These are phyloP conservation scores for Oryzias javanicus DNA, from an alignment of 2,113 vertebrate genomes.

Conservation along the genomic window DNA sequence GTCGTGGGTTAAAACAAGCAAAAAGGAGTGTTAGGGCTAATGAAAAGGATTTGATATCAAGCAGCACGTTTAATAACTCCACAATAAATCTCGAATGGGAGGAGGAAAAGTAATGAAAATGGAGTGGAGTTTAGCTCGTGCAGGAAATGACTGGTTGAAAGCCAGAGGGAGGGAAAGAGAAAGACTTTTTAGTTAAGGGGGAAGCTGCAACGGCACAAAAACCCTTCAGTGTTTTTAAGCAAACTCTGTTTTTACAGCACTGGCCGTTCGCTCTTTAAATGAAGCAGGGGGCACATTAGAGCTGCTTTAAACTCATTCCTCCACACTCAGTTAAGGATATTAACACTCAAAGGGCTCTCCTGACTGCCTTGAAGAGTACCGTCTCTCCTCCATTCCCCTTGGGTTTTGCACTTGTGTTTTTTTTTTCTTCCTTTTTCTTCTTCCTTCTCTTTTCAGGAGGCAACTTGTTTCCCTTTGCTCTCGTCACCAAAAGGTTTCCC, in stretches of 20 bases:
- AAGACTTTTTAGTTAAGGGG: conserved; percentile 60
- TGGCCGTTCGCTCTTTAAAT: conserved; percentile 45
- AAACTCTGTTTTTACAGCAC: conserved; percentile 49
- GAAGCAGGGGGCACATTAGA: conserved; percentile 48
- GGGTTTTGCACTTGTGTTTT: conserved; percentile 50
- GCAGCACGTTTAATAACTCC: conserved; percentile 64
- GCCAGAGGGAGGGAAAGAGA: conserved; percentile 59
- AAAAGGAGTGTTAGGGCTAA: conserved; percentile 57
- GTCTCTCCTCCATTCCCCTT: conserved; percentile 49
- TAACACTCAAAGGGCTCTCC: conserved; percentile 53
- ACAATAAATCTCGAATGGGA: conserved; percentile 67
- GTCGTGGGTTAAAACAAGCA: conserved; percentile 60
- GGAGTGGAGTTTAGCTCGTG: conserved; percentile 62
- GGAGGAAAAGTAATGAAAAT: conserved; percentile 73
- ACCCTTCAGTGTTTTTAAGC: conserved; percentile 67
- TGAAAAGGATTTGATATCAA: conserved; percentile 74
- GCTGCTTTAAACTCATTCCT: conserved; percentile 41
- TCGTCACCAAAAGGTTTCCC: conserved; percentile 77
- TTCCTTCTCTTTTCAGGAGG: conserved; percentile 57
- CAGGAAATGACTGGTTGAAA: conserved; percentile 76
- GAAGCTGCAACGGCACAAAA: conserved; percentile 67
- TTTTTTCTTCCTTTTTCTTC: conserved; percentile 23
- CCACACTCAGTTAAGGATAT: conserved; percentile 40
- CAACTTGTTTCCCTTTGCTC: conserved; percentile 69
- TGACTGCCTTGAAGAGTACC: conserved; percentile 47